phyloP scores from a whole-genome alignment of 1,140 invertebrate genomes.

The Anoplolepis gracilipes region DNA sequence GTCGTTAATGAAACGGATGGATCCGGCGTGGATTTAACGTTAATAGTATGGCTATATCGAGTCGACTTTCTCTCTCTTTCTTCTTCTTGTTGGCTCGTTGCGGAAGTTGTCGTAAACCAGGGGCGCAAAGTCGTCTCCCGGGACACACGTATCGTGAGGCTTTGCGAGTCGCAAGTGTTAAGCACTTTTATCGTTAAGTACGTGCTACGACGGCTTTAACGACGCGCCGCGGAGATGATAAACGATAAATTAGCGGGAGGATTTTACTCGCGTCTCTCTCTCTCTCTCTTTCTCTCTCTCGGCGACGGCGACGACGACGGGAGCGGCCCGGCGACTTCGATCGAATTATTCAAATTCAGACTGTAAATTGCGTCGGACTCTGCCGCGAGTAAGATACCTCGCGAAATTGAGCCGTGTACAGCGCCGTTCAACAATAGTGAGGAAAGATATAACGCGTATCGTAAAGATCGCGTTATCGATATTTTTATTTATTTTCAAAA shows the following conservation, averaged over 20 bases:
- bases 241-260: conserved; percentile 57
- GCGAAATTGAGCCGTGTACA: conserved; percentile 53
- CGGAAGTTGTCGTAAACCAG: conserved; percentile 23
- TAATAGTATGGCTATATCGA: background rate
- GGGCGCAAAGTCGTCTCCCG: background rate
- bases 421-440: conserved; percentile 33
- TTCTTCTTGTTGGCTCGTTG: background rate
- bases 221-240: conserved; percentile 41
- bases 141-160: background rate
- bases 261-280: conserved; percentile 18
- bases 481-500: conserved; percentile 20
- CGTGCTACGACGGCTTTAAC: conserved; percentile 35
- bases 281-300: background rate
- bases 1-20: conserved; percentile 48
- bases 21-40: conserved; percentile 25
- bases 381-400: conserved; percentile 50
- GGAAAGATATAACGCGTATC: background rate
- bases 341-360: conserved; percentile 60
- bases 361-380: conserved; percentile 60
- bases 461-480: background rate
- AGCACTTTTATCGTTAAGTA: conserved; percentile 56
- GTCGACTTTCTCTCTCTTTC: background rate
- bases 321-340: conserved; percentile 37
- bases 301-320: background rate
- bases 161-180: conserved; percentile 40